Evolutionary conservation across 2,113 vertebrate genomes (phyloP), one percentile per base, ranked within the genome.

Genomic region (Gadus chalcogrammus): DNA sequence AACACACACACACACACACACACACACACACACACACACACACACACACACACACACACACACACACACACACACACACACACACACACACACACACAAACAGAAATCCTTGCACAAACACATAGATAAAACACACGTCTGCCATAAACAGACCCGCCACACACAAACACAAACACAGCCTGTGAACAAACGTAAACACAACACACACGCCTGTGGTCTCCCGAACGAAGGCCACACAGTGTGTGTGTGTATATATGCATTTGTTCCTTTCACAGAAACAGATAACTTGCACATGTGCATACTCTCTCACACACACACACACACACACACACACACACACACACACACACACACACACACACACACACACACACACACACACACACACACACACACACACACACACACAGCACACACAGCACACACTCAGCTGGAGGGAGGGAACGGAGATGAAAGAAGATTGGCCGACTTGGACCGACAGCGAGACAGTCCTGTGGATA

Each of bases 391-490:
- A n/a, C n/a, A n/a, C n/a, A n/a, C n/a, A n/a, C n/a, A n/a, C n/a
- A n/a, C n/a, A n/a, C 42, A 9, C 42, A 73, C 78, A 81, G n/a
- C n/a, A n/a, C 77, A 66, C 77, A 79, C 75, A 67, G 24, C 66
- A 56, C 69, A 70, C 61, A 75, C 81, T 79, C 56, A 75, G 72
- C 86, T 89, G 87, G 87, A 87, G 83, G 18, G 74, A 88, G 81
- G 80, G 73, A 78, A 81, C 16, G 75, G 79, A 86, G 82, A 74
- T 77, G 78, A 82, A 72, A 71, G 80, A 85, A 76, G 80, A 87
- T 67, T 68, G 77, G 82, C 85, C 85, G 86, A 81, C 69, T 74
- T 83, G 84, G 79, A 86, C 15, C 64, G 77, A 87, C 81, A 77
- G 64, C 73, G 72, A 87, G 76, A 82, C 70, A 75, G 78, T 81